Evolutionary conservation across 2,113 vertebrate genomes (phyloP).

Genomic region (Vidua chalybeata): DNA sequence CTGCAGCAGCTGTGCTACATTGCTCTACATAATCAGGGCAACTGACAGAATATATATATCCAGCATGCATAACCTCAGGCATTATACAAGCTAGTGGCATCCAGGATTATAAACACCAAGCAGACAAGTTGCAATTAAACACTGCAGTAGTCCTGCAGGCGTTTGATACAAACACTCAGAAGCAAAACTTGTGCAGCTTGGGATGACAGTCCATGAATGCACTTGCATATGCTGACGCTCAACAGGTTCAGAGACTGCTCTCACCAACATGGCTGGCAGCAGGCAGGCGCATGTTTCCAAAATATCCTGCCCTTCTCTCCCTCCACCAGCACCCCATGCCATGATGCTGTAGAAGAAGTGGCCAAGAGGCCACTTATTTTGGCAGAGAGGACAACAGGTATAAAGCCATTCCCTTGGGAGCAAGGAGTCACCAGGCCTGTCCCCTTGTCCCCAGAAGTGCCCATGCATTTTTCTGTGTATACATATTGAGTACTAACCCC

Average conservation of each 20-base stretch:
- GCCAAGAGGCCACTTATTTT: no score
- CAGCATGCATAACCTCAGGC: background rate
- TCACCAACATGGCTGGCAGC: background rate
- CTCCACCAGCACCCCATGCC: background rate
- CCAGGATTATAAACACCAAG: background rate
- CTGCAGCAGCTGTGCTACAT: background rate
- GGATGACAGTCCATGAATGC: background rate
- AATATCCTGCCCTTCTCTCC: background rate
- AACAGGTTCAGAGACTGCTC: background rate
- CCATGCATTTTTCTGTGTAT: background rate
- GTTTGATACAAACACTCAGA: background rate
- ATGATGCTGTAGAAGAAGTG: background rate
- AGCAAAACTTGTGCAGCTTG: background rate
- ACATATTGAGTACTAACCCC: background rate
- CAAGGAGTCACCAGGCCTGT: background rate
- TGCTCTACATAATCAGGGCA: background rate
- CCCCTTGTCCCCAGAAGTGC: background rate
- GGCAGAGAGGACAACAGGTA: background rate
- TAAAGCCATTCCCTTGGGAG: background rate
- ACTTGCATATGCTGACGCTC: background rate
- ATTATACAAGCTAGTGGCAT: background rate
- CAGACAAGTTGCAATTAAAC: background rate
- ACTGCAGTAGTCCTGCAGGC: background rate
- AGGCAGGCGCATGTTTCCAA: background rate
- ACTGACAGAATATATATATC: background rate